Percentiles rank a stretch among this genome's conserved stretches.
These are phyloP conservation scores for Pristiophorus japonicus DNA, from an alignment of 2,113 vertebrate genomes.

Conservation along the genomic window DNA sequence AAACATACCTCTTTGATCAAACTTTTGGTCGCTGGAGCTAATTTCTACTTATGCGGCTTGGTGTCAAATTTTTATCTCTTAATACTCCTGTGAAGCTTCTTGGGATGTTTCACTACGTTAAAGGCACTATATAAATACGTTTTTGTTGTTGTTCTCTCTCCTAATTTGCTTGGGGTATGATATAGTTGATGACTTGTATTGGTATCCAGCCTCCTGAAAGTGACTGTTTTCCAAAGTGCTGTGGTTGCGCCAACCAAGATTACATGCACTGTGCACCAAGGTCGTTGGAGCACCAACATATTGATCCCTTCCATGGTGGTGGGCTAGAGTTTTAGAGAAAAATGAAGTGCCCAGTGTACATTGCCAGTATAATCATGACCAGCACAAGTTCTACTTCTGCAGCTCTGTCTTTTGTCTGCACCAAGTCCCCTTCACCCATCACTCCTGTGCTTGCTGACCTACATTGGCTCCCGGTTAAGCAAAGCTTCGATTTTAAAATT, in stretches of 20 bases:
- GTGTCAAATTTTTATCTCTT: no score
- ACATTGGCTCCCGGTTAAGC: no score
- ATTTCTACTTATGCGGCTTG: no score
- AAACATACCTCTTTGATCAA: no score
- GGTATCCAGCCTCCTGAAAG: neutral
- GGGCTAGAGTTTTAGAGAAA: neutral
- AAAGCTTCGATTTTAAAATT: no score
- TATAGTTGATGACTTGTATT: neutral
- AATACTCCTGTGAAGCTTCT: no score
- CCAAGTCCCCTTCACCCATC: no score
- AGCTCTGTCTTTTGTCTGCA: neutral
- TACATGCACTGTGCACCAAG: neutral
- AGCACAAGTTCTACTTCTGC: neutral
- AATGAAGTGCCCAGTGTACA: neutral
- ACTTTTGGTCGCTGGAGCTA: no score
- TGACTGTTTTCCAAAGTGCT: neutral
- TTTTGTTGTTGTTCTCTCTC: neutral
- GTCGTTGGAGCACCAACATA: neutral
- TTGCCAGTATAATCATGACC: neutral
- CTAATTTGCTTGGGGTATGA: neutral
- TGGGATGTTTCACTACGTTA: no score
- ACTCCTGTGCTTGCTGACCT: no score
- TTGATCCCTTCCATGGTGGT: neutral
- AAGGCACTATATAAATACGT: no score
- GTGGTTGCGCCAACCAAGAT: neutral